These are phyloP conservation scores for Drosophila nikananu DNA, from an alignment of 1,140 invertebrate species.

Conservation along the genomic window DNA sequence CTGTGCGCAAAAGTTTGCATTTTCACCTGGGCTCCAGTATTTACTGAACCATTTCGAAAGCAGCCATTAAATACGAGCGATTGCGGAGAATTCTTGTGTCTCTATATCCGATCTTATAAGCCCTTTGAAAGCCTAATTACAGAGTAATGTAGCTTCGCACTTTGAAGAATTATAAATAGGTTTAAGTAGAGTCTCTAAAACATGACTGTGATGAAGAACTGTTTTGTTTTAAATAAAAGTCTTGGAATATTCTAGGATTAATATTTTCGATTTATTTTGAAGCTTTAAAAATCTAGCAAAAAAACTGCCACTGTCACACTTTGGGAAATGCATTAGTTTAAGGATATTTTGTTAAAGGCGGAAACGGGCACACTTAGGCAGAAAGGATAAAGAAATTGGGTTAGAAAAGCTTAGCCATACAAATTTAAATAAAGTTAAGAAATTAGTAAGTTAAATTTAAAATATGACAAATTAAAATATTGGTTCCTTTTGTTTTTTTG, in stretches of 20 bases:
- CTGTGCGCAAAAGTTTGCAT: slow-evolving; percentile 45
- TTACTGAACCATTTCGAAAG: slow-evolving; percentile 16
- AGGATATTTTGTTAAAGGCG: too few species aligned
- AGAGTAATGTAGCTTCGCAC: slow-evolving; percentile 10
- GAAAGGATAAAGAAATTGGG: too few species aligned
- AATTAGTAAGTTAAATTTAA: too few species aligned
- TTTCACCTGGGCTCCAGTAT: slow-evolving; percentile 18
- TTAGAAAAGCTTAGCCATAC: too few species aligned
- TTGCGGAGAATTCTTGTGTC: neutral
- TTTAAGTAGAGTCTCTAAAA: neutral
- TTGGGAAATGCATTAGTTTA: too few species aligned
- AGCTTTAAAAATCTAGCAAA: neutral
- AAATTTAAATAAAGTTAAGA: too few species aligned
- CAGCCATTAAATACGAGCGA: slow-evolving; percentile 1
- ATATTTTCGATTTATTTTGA: neutral
- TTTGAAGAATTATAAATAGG: neutral
- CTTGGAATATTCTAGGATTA: neutral
- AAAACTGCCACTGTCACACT: neutral
- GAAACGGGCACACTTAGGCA: too few species aligned
- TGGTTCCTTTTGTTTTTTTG: too few species aligned
- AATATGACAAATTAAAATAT: too few species aligned
- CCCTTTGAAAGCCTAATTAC: slow-evolving; percentile 9
- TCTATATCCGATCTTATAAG: neutral
- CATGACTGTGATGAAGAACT: neutral
- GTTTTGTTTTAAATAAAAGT: neutral